phyloP scores from a whole-genome alignment of 2,797 vertebrate genomes.

The Meda fulgida region DNA sequence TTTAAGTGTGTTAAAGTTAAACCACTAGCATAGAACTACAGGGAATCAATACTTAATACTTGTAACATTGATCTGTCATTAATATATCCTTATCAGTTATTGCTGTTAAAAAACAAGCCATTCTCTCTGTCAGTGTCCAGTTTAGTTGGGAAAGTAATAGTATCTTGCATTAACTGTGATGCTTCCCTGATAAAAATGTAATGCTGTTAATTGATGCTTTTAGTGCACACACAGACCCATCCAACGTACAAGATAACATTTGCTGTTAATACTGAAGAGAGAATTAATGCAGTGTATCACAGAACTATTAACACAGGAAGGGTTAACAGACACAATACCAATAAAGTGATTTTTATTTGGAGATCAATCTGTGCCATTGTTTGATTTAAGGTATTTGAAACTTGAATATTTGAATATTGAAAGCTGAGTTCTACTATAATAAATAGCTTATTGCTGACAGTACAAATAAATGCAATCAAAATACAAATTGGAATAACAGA shows the following conservation, averaged over 20 bases:
- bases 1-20: neutral
- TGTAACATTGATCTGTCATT: neutral
- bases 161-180: conserved; percentile 3
- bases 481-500: too few species aligned
- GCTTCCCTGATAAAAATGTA: neutral
- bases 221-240: neutral
- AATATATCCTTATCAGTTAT: neutral
- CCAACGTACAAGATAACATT: neutral
- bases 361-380: neutral
- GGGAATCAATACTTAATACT: neutral
- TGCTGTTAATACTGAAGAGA: neutral
- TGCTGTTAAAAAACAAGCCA: neutral
- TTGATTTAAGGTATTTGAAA: neutral
- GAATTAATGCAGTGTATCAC: neutral
- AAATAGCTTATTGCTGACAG: too few species aligned
- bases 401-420: neutral
- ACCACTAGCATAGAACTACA: neutral
- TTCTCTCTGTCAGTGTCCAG: neutral
- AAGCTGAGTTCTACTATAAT: neutral
- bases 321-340: neutral
- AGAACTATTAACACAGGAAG: neutral
- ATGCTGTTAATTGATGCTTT: neutral
- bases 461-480: neutral
- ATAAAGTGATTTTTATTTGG: conserved; percentile 10
- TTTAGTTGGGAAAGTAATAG: neutral